Conservation (phyloP, 1,140 invertebrate genomes). For the Drosophila orena region DNA sequence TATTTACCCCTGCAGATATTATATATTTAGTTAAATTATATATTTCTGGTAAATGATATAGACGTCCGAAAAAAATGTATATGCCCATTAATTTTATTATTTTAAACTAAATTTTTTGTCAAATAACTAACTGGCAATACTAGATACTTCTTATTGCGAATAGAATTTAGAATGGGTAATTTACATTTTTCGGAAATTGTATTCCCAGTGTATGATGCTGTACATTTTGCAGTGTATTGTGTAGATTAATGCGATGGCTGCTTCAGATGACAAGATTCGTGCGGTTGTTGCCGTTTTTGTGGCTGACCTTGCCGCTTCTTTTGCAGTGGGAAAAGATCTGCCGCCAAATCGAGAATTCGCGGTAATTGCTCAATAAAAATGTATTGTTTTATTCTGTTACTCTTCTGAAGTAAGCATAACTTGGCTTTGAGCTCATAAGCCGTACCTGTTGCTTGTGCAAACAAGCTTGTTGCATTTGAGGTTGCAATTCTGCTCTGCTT, state of each 20-base stretch:
- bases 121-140: too few relatives aligned
- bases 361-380: conserved; percentile 67
- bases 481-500: conserved; percentile 33
- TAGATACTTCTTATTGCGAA: too few relatives aligned
- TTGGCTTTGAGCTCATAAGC: conserved; percentile 43
- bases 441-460: conserved; percentile 32
- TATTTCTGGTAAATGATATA: too few relatives aligned
- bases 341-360: conserved; percentile 44
- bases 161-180: not conserved
- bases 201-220: conserved; percentile 2
- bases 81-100: too few relatives aligned
- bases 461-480: conserved; percentile 30
- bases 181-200: not conserved
- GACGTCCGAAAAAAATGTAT: too few relatives aligned
- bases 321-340: conserved; percentile 61
- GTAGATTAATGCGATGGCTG: conserved; percentile 16
- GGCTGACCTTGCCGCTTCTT: conserved; percentile 69
- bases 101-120: too few relatives aligned
- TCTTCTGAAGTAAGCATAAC: conserved; percentile 30
- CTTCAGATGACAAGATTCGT: conserved; percentile 52
- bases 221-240: conserved; percentile 22
- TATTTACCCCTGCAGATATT: too few relatives aligned
- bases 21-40: too few relatives aligned
- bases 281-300: conserved; percentile 39
- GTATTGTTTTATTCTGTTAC: conserved; percentile 2